These are phyloP conservation scores for Drosophila rubida DNA, from an alignment of 2,888 invertebrate species.

Conservation along the genomic window DNA sequence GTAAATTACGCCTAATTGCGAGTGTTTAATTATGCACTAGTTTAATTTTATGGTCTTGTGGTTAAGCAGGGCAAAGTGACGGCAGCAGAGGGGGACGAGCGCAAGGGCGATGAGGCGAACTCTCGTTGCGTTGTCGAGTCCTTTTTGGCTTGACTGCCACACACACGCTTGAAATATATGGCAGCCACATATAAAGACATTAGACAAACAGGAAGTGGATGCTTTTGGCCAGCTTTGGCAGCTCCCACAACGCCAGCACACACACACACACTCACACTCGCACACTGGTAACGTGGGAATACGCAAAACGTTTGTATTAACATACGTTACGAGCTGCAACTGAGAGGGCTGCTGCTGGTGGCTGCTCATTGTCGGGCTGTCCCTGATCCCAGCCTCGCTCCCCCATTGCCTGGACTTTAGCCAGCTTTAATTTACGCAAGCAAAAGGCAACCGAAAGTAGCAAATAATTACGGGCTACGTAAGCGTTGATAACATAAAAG, in stretches of 20 bases:
- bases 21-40: slow-evolving; percentile 83
- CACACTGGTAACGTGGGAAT: slow-evolving; percentile 42
- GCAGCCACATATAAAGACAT: slow-evolving; percentile 61
- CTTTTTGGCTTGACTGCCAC: slow-evolving; percentile 44
- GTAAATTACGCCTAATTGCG: slow-evolving; percentile 83
- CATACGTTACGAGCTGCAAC: slow-evolving; percentile 54
- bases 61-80: slow-evolving; percentile 32
- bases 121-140: slow-evolving; percentile 31
- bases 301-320: slow-evolving; percentile 60
- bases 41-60: slow-evolving; percentile 82
- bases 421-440: slow-evolving; percentile 74
- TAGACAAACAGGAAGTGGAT: slow-evolving; percentile 57
- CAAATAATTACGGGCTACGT: slow-evolving; percentile 75
- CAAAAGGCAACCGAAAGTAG: slow-evolving; percentile 65
- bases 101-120: not conserved
- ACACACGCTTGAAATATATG: slow-evolving; percentile 47
- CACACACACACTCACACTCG: slow-evolving; percentile 12
- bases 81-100: not conserved
- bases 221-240: slow-evolving; percentile 39
- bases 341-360: slow-evolving; percentile 17
- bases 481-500: slow-evolving; percentile 76
- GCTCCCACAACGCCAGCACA: slow-evolving; percentile 23
- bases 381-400: slow-evolving; percentile 8
- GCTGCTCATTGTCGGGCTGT: slow-evolving; percentile 5
- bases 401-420: slow-evolving; percentile 25